Evolutionary conservation across 1,140 invertebrate genomes (phyloP), one percentile per base, ranked within the genome.

Genomic region (Drosophila willistoni): DNA sequence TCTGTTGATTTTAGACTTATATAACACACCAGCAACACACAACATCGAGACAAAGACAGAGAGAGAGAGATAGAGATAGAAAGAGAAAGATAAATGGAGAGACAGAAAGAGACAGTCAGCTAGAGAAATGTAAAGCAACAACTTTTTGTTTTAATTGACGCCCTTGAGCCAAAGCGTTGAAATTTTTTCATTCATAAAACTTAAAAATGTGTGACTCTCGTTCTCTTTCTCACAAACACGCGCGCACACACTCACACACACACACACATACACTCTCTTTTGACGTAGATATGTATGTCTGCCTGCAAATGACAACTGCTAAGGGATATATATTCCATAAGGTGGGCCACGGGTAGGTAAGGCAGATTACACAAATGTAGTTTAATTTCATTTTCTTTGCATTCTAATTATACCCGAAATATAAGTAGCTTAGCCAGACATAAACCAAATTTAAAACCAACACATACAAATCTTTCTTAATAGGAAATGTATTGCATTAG

Each of bases 131-230:
- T 34, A 39, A 59, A 59, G 34, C 56, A 51, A 19, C 13, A 14
- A 34, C 29, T 39, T 14, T 59, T 59, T 76, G 69, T 54, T 67
- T 67, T 57, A 64, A 63, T 66, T 41, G 42, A 56, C 29, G 65
- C 57, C 77, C 77, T 78, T 85, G 65, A 56, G 56, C 6, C 14
- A 17, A 59, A 29, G 34, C 19, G 62, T 62, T 68, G 71, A 42
- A 7, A 73, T 57, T 55, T 51, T 55, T 74, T 78, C 84, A 78
- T 87, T 87, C 77, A 87, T 72, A 65, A 71, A 85, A 68, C 14
- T 61, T 44, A 19, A 69, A 69, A 69, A 29, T 29, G n/a, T 64
- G 29, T 14, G 44, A 22, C 44, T 39, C 36, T 39, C 36, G 13
- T 12, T 39, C 36, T 39, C 36, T 13, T 13, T 39, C 36, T 39